These are phyloP conservation scores for Rhamnusium bicolor DNA, from an alignment of 2,888 invertebrate species.

Conservation along the genomic window DNA sequence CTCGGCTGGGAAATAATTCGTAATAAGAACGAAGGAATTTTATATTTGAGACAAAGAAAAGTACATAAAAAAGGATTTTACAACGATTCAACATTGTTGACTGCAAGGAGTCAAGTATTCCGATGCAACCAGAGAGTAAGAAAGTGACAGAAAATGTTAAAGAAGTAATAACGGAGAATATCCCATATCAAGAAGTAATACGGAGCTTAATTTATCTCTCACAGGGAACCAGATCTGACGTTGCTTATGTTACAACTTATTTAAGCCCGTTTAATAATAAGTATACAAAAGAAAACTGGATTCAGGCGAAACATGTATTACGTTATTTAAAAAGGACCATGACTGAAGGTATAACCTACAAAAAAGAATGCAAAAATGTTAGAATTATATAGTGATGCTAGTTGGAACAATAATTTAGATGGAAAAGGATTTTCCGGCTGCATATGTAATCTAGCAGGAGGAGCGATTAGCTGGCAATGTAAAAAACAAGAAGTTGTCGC, in stretches of 20 bases:
- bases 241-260: background rate
- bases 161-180: no score
- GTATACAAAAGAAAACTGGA: background rate
- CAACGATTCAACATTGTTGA: background rate
- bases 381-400: no score
- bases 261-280: background rate
- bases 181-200: background rate
- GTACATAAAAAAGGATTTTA: background rate
- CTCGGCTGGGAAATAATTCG: background rate
- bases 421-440: no score
- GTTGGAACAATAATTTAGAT: no score
- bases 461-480: constrained; percentile 38
- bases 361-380: no score
- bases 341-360: background rate
- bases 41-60: background rate
- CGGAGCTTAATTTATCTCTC: background rate
- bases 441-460: constrained; percentile 24
- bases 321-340: background rate
- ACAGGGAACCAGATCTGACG: background rate
- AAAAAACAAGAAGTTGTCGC: background rate
- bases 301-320: background rate
- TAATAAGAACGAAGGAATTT: background rate
- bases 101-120: background rate
- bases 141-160: background rate
- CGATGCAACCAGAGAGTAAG: background rate